Evolutionary conservation across 1,140 invertebrate species (phyloP).

Genomic region (Heliconius hermathena): DNA sequence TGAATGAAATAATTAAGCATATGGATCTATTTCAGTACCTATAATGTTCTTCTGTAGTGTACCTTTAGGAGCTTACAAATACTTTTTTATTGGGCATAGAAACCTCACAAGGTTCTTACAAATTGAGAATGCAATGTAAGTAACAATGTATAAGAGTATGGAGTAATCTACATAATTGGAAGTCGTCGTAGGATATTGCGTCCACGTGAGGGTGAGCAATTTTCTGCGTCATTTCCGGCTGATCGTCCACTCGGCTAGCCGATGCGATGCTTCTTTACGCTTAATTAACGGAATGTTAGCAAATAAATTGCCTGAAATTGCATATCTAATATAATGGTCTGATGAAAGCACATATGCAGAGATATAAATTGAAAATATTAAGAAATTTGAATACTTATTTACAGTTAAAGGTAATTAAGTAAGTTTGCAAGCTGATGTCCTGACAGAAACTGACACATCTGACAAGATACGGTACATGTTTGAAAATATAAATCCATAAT

Average conservation of each 20-base stretch:
- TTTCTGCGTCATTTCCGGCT: constrained; percentile 78
- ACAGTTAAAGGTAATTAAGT: neutral
- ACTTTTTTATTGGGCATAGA: neutral
- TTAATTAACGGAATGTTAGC: constrained; percentile 63
- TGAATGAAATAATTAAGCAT: too few species aligned
- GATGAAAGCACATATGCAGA: neutral
- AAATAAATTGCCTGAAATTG: constrained; percentile 47
- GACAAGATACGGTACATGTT: too few species aligned
- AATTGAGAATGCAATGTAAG: constrained; percentile 47
- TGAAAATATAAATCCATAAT: too few species aligned
- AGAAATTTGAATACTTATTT: neutral
- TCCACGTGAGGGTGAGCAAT: constrained; percentile 76
- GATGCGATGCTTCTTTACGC: constrained; percentile 64
- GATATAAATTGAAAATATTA: constrained; percentile 6
- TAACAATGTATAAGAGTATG: constrained; percentile 68
- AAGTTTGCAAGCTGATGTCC: neutral
- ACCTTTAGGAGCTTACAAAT: neutral
- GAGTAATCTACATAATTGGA: constrained; percentile 79
- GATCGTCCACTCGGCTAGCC: constrained; percentile 60
- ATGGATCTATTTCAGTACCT: too few species aligned
- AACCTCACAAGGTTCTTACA: constrained; percentile 14
- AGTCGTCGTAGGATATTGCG: constrained; percentile 77
- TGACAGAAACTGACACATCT: too few species aligned
- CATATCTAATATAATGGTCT: constrained; percentile 13
- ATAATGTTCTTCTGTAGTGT: neutral